phyloP scores from a whole-genome alignment of 1,140 invertebrate genomes.

The Batillaria attramentaria region DNA sequence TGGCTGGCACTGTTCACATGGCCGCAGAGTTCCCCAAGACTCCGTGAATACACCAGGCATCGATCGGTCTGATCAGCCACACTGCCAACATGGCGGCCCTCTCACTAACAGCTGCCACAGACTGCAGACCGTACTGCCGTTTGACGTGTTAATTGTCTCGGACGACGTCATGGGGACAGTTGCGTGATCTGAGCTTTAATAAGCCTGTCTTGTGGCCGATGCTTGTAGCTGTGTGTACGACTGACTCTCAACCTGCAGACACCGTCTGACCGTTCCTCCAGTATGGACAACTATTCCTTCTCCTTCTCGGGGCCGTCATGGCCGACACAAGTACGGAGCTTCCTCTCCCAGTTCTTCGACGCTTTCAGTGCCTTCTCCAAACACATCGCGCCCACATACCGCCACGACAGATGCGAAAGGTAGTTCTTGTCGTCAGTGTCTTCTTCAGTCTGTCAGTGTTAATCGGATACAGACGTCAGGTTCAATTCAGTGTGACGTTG shows the following conservation, averaged over 20 bases:
- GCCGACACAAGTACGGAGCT: constrained; percentile 58
- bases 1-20: no score
- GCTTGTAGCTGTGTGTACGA: background rate
- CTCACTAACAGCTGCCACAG: no score
- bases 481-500: no score
- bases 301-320: constrained; percentile 58
- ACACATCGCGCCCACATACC: constrained; percentile 95
- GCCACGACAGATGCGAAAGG: constrained; percentile 96
- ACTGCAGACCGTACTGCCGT: no score
- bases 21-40: no score
- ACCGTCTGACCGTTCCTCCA: background rate
- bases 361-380: constrained; percentile 96
- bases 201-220: background rate
- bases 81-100: no score
- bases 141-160: no score
- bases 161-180: no score
- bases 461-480: background rate
- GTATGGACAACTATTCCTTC: constrained; percentile 61
- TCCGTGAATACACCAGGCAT: no score
- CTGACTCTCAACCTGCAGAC: background rate
- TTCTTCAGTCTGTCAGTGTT: background rate
- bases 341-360: constrained; percentile 88
- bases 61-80: no score
- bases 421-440: constrained; percentile 65
- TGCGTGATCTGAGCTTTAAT: background rate